A percentile compares a stretch with the other conserved stretches of the same genome.
phyloP scores from a whole-genome alignment of 2,797 vertebrate genomes.

The Hydrolagus colliei region DNA sequence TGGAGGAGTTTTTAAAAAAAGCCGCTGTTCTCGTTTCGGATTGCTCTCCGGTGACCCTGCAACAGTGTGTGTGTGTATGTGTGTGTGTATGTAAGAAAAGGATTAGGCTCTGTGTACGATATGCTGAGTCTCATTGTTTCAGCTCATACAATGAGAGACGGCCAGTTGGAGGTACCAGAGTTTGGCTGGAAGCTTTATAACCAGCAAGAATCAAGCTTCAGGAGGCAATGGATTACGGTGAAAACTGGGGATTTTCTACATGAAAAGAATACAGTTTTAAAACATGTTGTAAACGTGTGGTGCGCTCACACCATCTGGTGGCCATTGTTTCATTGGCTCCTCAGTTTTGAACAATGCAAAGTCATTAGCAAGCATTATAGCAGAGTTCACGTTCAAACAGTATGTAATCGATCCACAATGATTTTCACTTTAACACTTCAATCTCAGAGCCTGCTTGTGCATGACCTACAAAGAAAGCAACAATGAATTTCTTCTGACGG shows the following conservation, averaged over 20 bases:
- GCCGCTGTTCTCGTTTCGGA: background rate
- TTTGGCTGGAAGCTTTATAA: background rate
- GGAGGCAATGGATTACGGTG: background rate
- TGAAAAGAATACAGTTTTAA: background rate
- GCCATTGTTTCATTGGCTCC: background rate
- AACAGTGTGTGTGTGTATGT: background rate
- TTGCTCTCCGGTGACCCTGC: background rate
- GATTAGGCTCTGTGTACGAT: background rate
- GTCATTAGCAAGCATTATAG: background rate
- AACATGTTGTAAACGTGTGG: background rate
- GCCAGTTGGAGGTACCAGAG: background rate
- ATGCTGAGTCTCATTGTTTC: background rate
- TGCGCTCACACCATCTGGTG: slow-evolving; percentile 17
- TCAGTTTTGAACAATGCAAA: background rate
- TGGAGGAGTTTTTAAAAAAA: background rate
- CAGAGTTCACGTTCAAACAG: slow-evolving; percentile 10
- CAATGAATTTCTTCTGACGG: too few relatives aligned
- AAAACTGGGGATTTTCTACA: background rate
- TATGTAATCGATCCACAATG: background rate
- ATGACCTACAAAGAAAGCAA: too few relatives aligned
- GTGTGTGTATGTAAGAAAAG: background rate
- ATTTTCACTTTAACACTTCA: background rate
- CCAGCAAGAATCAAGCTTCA: background rate
- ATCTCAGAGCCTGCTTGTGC: background rate
- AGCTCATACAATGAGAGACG: background rate